These are phyloP conservation scores for Caiman crocodilus DNA, from an alignment of 2,797 vertebrate species.

Conservation along the genomic window DNA sequence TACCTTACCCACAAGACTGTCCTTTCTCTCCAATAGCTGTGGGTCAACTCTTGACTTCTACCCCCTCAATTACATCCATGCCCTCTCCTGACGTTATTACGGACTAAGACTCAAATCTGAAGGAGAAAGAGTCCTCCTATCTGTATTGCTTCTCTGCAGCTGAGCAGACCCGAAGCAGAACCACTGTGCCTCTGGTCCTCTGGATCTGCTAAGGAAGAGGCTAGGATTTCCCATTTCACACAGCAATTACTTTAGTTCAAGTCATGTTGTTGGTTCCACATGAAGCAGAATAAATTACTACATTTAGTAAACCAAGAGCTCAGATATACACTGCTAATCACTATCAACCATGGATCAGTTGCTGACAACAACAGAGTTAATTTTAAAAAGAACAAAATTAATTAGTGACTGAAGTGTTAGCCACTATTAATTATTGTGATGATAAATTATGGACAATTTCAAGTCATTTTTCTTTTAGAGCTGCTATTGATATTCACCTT, in stretches of 20 bases:
- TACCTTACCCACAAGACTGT: neutral
- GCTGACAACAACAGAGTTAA: slow-evolving; percentile 56
- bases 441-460: slow-evolving; percentile 71
- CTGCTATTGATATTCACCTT: slow-evolving; percentile 55
- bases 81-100: rapidly evolving
- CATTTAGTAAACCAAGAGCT: slow-evolving; percentile 54
- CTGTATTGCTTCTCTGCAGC: neutral
- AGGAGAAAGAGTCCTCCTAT: neutral
- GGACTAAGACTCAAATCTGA: neutral
- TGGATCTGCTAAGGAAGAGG: neutral
- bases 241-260: neutral
- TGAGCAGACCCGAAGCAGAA: neutral
- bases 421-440: slow-evolving; percentile 70
- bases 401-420: slow-evolving; percentile 57
- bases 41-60: too few species aligned
- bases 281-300: slow-evolving; percentile 45
- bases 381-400: slow-evolving; percentile 72
- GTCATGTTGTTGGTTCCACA: neutral
- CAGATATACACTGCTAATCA: slow-evolving; percentile 42
- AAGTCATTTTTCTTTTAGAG: slow-evolving; percentile 55
- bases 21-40: neutral
- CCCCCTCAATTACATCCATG: too few species aligned
- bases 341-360: slow-evolving; percentile 53
- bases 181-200: neutral
- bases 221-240: slow-evolving; percentile 39